These are phyloP conservation scores for Boulengeromyrus knoepffleri DNA, from an alignment of 2,113 vertebrate genomes.

Conservation along the genomic window DNA sequence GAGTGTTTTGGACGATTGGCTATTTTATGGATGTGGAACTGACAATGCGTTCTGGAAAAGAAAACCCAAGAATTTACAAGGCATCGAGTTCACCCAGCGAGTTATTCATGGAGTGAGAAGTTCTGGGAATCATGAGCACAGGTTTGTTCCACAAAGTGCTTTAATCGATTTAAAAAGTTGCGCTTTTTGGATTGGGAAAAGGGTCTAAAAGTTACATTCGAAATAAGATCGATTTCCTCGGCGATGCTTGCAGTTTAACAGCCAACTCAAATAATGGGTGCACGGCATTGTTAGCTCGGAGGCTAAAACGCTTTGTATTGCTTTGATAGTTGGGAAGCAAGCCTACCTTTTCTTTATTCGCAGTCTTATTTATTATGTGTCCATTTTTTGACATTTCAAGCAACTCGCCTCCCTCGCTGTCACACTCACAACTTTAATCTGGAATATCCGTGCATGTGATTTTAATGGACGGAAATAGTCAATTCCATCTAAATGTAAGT, in stretches of 20 bases:
- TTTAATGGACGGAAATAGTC: background rate
- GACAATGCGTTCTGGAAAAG: constrained; percentile 42
- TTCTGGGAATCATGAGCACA: constrained; percentile 69
- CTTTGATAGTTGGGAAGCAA: background rate
- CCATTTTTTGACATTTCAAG: background rate
- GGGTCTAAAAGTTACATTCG: too few species aligned
- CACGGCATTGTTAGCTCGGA: background rate
- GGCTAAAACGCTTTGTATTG: background rate
- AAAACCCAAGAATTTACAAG: constrained; percentile 32
- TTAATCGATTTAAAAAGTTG: background rate
- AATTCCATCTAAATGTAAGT: background rate
- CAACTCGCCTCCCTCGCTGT: background rate
- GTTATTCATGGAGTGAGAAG: constrained; percentile 63
- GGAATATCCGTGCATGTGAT: background rate
- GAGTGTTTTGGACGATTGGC: constrained; percentile 18
- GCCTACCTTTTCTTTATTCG: background rate
- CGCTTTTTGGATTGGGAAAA: background rate
- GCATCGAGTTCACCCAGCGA: constrained; percentile 48
- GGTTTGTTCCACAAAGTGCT: constrained; percentile 49
- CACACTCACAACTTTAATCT: background rate
- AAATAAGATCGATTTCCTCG: background rate
- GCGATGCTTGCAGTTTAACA: background rate
- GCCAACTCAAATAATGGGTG: background rate
- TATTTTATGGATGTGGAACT: constrained; percentile 17
- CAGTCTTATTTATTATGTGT: background rate